Evolutionary conservation across 2,888 invertebrate genomes (phyloP).

Genomic region (Tetragnatha montana): DNA sequence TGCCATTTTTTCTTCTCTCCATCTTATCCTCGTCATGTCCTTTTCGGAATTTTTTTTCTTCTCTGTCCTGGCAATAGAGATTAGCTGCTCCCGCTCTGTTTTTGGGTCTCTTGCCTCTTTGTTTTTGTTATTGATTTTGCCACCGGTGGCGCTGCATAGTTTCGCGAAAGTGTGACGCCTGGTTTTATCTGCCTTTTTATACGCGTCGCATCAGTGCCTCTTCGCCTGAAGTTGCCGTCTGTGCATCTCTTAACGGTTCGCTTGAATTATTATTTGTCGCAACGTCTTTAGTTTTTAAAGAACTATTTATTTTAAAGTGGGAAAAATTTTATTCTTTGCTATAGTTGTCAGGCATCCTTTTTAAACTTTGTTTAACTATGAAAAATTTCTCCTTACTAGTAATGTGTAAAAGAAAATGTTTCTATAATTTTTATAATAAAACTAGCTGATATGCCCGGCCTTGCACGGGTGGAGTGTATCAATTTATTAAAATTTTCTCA

Average conservation of each 20-base stretch:
- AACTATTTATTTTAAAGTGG: no score
- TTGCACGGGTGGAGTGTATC: no score
- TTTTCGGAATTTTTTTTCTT: conserved; percentile 35
- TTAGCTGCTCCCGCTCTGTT: conserved; percentile 26
- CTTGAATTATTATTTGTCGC: neutral
- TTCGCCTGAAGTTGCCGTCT: neutral
- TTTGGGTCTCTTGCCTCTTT: conserved; percentile 19
- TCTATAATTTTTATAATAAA: no score
- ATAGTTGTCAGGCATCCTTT: no score
- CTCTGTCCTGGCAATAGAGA: conserved; percentile 35
- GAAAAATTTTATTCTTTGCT: no score
- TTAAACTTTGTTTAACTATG: no score
- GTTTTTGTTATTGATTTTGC: neutral
- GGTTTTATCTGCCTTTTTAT: neutral
- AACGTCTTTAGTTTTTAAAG: neutral
- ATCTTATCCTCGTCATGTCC: conserved; percentile 16
- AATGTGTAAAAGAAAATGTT: no score
- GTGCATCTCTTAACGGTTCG: neutral
- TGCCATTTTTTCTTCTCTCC: conserved; percentile 1
- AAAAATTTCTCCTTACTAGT: no score
- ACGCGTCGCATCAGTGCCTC: neutral
- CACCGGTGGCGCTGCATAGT: conserved; percentile 3
- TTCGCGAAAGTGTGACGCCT: neutral
- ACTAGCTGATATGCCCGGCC: no score
- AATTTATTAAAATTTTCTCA: no score